phyloP scores from a whole-genome alignment of 2,113 vertebrate species.

The Gallinago jamesoni region DNA sequence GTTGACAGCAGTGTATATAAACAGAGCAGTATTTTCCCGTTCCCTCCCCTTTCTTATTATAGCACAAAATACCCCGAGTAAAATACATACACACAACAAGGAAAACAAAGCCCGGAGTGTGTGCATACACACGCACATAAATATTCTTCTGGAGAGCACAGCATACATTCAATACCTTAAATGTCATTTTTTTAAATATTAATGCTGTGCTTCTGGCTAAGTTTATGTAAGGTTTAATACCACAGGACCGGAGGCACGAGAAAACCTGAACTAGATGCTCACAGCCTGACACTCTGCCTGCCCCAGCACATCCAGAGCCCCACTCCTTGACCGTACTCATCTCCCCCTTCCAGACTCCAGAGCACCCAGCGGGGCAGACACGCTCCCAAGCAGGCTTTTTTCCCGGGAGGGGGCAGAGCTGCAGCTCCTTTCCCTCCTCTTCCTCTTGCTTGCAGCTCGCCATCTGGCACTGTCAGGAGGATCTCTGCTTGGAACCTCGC shows the following conservation, averaged over 20 bases:
- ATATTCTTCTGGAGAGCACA: background rate
- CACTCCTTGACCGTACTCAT: rapidly evolving
- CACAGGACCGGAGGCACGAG: background rate
- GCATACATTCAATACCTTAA: background rate
- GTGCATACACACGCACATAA: background rate
- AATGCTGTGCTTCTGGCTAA: background rate
- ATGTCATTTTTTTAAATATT: slow-evolving; percentile 16
- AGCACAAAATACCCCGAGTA: slow-evolving; percentile 53
- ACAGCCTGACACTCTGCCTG: background rate
- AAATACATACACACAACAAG: slow-evolving; percentile 44
- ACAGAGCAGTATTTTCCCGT: slow-evolving; percentile 23
- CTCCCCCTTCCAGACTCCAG: background rate
- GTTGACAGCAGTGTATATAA: slow-evolving; percentile 32
- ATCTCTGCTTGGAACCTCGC: background rate
- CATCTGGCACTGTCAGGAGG: slow-evolving; percentile 39
- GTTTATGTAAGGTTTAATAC: slow-evolving; percentile 11
- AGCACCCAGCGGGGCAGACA: background rate
- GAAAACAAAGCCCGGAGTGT: slow-evolving; percentile 48
- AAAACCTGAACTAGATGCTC: background rate
- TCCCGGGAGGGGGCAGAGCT: background rate
- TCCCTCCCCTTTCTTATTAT: slow-evolving; percentile 44
- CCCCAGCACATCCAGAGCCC: background rate
- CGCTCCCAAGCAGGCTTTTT: background rate
- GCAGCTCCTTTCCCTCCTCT: background rate
- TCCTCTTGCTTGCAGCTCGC: background rate